Evolutionary conservation across 2,797 vertebrate genomes (phyloP), one percentile per base, ranked within the genome.

Genomic region (Xiphophorus birchmanni): DNA sequence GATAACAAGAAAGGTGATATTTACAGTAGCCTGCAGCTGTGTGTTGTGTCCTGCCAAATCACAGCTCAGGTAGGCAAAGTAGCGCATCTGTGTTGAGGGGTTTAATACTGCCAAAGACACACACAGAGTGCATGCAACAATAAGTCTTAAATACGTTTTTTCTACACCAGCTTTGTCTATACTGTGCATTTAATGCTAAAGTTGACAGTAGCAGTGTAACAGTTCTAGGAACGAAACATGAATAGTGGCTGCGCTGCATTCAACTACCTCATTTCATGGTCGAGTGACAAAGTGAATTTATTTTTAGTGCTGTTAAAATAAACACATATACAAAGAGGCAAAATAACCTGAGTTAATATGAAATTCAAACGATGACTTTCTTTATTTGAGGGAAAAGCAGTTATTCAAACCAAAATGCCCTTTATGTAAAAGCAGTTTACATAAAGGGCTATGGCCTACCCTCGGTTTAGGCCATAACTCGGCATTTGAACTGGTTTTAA

Each of bases 1-100:
- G 95, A 96, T 95, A 95, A 94, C 89, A 90, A 94, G 96, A 95
- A 96, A 96, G 95, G 93, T 93, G 96, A 96, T 96, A 96, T 96
- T 95, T 95, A 89, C 89, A 87, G 93, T 86, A 77, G 91, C 93
- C 92, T 84, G 84, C 82, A 87, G 90, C 84, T 56, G 85, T 75
- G 86, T 78, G 88, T 91, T 84, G 87, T 78, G 84, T 23, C 84
- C 90, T 84, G 86, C 88, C 85, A 90, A 88, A 92, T 92, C 90
- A 87, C 86, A 73, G 82, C 85, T 86, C 88, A 94, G 93, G 93
- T 93, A 90, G 83, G 85, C 73, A 50, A 5, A 81, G 56, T 40
- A 73, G 78, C 78, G 35, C 78, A 84, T 75, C 73, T 29, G 17
- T 75, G 79, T 23, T 18, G 29, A 54, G 63, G 35, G 80, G 79